A percentile compares a stretch with the other conserved stretches of the same genome.
Evolutionary conservation across 1,140 invertebrate genomes (phyloP).

Genomic region (Lepidotrigona ventralis): DNA sequence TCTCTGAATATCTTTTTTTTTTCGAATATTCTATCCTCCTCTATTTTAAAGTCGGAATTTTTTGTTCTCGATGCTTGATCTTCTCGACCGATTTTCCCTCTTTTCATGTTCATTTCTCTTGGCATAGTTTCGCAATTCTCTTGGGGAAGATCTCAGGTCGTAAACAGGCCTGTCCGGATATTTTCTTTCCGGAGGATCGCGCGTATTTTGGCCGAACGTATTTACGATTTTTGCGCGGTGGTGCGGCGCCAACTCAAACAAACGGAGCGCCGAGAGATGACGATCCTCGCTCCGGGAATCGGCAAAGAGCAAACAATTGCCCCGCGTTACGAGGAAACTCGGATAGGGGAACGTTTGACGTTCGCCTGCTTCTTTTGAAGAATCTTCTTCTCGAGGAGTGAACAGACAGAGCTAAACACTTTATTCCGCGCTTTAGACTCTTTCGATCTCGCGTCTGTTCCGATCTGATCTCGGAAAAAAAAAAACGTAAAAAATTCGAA

Average conservation of each 20-base stretch:
- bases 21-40: too few species aligned
- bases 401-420: background rate
- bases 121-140: too few species aligned
- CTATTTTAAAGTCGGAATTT: too few species aligned
- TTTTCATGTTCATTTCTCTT: too few species aligned
- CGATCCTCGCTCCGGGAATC: constrained; percentile 19
- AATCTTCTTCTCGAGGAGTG: background rate
- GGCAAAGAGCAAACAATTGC: constrained; percentile 56
- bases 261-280: constrained; percentile 39
- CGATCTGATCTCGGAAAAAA: too few species aligned
- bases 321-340: constrained; percentile 34
- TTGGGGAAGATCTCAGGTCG: too few species aligned
- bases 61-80: too few species aligned
- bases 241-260: constrained; percentile 58
- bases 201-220: constrained; percentile 19
- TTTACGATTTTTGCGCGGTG: constrained; percentile 43
- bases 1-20: too few species aligned
- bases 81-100: too few species aligned
- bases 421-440: too few species aligned
- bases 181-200: constrained; percentile 40
- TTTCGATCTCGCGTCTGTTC: too few species aligned
- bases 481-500: too few species aligned
- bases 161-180: constrained; percentile 6
- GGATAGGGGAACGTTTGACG: background rate
- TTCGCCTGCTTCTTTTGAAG: background rate